These are phyloP conservation scores for Ruditapes philippinarum DNA, from an alignment of 1,140 invertebrate species.

Conservation along the genomic window DNA sequence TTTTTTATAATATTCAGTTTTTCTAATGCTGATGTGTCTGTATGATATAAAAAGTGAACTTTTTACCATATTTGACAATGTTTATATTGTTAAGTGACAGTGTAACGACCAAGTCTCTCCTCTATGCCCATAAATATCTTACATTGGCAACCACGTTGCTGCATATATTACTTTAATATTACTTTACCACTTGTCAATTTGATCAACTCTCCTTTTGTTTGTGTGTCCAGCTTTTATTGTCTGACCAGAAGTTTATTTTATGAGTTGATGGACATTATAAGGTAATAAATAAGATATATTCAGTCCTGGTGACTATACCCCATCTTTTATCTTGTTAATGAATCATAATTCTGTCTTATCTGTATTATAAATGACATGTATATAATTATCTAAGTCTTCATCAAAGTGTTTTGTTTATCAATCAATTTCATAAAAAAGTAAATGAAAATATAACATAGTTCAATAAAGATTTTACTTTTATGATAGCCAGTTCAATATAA, in stretches of 20 bases:
- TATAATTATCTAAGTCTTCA: too few species aligned
- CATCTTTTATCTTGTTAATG: neutral
- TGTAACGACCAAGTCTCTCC: conserved; percentile 9
- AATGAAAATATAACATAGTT: too few species aligned
- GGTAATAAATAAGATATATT: conserved; percentile 26
- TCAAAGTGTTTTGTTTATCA: too few species aligned
- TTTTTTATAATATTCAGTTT: too few species aligned
- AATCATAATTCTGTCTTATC: neutral
- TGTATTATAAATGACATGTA: too few species aligned
- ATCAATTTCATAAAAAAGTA: too few species aligned
- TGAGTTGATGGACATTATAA: neutral
- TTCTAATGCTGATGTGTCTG: too few species aligned
- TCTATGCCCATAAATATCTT: neutral
- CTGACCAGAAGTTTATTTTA: neutral
- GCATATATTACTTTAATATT: neutral
- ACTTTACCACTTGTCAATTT: neutral
- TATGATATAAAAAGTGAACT: neutral
- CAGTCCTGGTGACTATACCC: neutral
- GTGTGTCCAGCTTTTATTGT: neutral
- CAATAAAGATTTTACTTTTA: too few species aligned
- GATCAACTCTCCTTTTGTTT: neutral
- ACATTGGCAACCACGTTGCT: neutral
- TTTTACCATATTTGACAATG: conserved; percentile 26
- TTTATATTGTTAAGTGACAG: conserved; percentile 22
- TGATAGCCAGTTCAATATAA: too few species aligned